These are phyloP conservation scores for Cryptoblepharus egeriae DNA, from an alignment of 2,797 vertebrate genomes.

Conservation along the genomic window DNA sequence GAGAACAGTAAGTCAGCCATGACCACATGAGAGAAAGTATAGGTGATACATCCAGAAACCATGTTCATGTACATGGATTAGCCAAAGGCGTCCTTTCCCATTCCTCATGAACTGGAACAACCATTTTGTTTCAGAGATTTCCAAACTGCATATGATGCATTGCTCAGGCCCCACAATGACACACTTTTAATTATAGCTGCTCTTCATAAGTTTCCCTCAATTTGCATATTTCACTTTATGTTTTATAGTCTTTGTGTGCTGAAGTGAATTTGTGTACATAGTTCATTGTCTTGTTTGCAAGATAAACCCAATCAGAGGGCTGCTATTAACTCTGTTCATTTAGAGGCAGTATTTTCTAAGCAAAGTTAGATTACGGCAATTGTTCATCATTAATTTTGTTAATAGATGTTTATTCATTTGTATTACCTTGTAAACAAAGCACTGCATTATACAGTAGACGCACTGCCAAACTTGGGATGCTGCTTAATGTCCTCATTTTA, in stretches of 20 bases:
- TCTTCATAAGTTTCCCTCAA: conserved; percentile 6
- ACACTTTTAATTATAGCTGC: conserved; percentile 37
- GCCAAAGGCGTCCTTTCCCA: background rate
- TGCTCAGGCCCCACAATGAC: conserved; percentile 1
- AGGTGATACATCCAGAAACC: background rate
- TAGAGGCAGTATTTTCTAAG: conserved; percentile 57
- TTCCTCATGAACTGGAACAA: background rate
- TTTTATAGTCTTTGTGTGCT: conserved; percentile 29
- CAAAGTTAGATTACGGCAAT: conserved; percentile 56
- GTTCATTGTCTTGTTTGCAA: conserved; percentile 36
- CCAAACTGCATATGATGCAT: background rate
- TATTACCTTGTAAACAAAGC: conserved; percentile 64
- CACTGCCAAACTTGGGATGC: conserved; percentile 44
- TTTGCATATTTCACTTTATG: conserved; percentile 45
- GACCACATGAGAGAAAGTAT: background rate
- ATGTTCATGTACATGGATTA: background rate
- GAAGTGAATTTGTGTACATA: conserved; percentile 34
- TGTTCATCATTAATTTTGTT: conserved; percentile 64
- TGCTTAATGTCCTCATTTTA: conserved; percentile 59
- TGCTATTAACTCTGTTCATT: conserved; percentile 50
- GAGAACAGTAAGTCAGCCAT: background rate
- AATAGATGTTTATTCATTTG: conserved; percentile 60
- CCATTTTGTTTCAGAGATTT: background rate
- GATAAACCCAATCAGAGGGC: conserved; percentile 57
- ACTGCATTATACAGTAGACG: conserved; percentile 51